Evolutionary conservation across 92 coral and sea anemone genomes (phyloP).

Genomic region (Pocillopora meandrina): DNA sequence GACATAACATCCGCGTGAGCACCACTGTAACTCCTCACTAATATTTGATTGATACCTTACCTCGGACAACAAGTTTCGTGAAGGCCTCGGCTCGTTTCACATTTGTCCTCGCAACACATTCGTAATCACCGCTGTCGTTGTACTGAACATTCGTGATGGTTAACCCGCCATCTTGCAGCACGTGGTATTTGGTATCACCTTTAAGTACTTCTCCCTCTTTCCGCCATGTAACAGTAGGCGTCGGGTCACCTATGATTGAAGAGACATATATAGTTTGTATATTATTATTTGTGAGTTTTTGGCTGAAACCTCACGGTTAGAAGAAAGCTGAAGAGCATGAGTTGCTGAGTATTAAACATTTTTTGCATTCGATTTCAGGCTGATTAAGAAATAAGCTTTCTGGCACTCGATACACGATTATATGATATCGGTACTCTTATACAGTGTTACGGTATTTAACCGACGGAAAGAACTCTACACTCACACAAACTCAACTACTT

Average conservation of each 20-base stretch:
- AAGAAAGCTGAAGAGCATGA: no score
- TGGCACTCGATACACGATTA: no score
- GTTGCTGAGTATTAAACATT: no score
- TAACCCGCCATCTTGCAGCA: slow-evolving; percentile 46
- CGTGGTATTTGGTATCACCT: slow-evolving; percentile 35
- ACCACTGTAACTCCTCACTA: background rate
- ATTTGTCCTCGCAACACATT: slow-evolving; percentile 64
- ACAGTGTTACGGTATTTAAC: background rate
- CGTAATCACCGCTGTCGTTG: slow-evolving; percentile 68
- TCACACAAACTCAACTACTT: no score
- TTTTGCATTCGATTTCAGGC: no score
- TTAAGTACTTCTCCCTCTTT: slow-evolving; percentile 41
- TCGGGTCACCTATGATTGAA: slow-evolving; percentile 34
- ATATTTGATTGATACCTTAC: slow-evolving; percentile 14
- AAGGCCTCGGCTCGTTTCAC: slow-evolving; percentile 38
- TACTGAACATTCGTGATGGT: slow-evolving; percentile 43
- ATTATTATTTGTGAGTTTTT: background rate
- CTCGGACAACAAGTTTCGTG: slow-evolving; percentile 66
- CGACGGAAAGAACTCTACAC: no score
- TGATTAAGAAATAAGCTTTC: no score
- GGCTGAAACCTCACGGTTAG: no score
- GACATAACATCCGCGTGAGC: no score
- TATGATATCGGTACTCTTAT: background rate
- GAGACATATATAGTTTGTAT: background rate
- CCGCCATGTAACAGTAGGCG: slow-evolving; percentile 61